These are phyloP conservation scores for Neotragus moschatus DNA, from an alignment of 2,113 vertebrate genomes.

Conservation along the genomic window DNA sequence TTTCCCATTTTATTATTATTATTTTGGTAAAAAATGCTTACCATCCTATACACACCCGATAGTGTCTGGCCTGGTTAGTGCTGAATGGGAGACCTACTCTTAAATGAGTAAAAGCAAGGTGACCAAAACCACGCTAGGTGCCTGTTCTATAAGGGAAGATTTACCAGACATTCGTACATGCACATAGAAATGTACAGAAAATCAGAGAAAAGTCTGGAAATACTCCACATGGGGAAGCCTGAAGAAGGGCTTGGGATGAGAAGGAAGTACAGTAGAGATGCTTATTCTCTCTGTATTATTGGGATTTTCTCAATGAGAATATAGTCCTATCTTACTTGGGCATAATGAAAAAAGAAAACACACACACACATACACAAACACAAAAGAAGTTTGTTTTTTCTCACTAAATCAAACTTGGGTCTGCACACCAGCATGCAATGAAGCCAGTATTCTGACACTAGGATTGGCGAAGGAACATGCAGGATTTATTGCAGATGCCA, in stretches of 20 bases:
- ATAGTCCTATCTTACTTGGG: background rate
- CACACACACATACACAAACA: too few relatives aligned
- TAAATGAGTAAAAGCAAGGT: background rate
- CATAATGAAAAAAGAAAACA: background rate
- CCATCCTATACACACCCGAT: too few relatives aligned
- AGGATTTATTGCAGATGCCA: too few relatives aligned
- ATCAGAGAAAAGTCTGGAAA: background rate
- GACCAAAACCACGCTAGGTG: background rate
- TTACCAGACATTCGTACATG: background rate
- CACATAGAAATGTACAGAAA: background rate
- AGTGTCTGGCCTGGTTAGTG: too few relatives aligned
- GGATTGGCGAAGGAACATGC: too few relatives aligned
- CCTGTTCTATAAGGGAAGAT: background rate
- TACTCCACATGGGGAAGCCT: background rate
- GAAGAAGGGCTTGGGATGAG: background rate
- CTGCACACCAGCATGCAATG: too few relatives aligned
- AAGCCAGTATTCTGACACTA: too few relatives aligned
- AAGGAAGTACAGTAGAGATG: background rate
- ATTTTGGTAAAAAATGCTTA: too few relatives aligned
- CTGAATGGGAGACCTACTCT: background rate
- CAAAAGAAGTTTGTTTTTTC: too few relatives aligned
- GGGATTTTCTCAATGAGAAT: background rate
- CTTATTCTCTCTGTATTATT: background rate
- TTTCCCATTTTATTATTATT: too few relatives aligned
- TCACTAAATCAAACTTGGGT: too few relatives aligned